phyloP scores from a whole-genome alignment of 2,888 invertebrate species.

The Eristalis intricaria region DNA sequence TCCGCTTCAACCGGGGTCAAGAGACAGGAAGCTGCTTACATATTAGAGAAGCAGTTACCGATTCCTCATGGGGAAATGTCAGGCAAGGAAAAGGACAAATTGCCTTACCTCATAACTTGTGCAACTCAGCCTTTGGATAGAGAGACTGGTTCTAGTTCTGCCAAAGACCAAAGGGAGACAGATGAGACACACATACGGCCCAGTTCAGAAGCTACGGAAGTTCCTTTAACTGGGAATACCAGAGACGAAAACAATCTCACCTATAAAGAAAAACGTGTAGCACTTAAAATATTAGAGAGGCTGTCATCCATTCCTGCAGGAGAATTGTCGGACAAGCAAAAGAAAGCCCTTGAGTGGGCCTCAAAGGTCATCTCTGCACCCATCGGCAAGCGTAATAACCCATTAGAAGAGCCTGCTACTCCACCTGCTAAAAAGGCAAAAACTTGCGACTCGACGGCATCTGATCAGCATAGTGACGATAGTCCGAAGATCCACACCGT shows the following conservation, averaged over 20 bases:
- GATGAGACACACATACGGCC: no score
- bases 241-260: neutral
- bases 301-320: neutral
- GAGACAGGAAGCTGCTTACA: no score
- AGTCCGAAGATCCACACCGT: neutral
- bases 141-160: no score
- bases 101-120: no score
- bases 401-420: neutral
- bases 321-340: neutral
- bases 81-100: no score
- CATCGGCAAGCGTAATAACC: neutral
- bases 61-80: no score
- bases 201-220: no score
- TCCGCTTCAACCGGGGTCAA: no score
- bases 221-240: no score
- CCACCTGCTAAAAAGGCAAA: neutral
- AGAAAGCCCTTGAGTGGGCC: neutral
- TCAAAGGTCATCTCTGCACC: neutral
- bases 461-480: neutral
- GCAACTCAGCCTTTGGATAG: no score
- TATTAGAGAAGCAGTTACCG: no score
- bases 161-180: no score
- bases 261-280: neutral
- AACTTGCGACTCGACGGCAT: neutral
- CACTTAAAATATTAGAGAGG: neutral